Evolutionary conservation across 2,113 vertebrate genomes (phyloP).

Genomic region (Lota lota): DNA sequence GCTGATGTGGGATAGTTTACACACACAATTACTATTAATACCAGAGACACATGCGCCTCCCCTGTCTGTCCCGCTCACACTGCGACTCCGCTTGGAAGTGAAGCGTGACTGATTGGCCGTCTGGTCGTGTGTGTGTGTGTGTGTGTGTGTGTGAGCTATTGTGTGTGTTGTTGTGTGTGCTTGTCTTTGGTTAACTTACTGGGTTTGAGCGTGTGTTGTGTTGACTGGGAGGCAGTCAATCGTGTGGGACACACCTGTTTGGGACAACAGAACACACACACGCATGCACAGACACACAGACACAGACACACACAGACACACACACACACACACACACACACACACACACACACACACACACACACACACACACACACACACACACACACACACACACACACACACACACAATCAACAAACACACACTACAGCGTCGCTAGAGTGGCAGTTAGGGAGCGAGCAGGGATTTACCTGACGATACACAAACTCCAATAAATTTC

Average conservation of each 20-base stretch:
- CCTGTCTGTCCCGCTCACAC: conserved; percentile 57
- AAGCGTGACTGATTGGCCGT: conserved; percentile 73
- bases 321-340: conserved; percentile 25
- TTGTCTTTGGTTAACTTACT: conserved; percentile 9
- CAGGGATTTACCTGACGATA: conserved; percentile 13
- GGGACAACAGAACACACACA: conserved; percentile 32
- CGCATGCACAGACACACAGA: conserved; percentile 26
- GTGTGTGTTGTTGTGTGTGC: conserved; percentile 12
- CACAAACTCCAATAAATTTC: not conserved
- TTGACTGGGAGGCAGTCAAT: conserved; percentile 52
- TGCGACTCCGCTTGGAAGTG: conserved; percentile 57
- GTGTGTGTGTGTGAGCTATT: not conserved
- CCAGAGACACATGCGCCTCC: conserved; percentile 67
- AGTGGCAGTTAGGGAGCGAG: conserved; percentile 43
- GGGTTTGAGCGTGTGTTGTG: too few species aligned
- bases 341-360: conserved; percentile 70
- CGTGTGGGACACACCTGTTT: conserved; percentile 77
- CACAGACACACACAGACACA: conserved; percentile 77
- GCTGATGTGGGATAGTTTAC: conserved; percentile 74
- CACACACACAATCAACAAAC: conserved; percentile 1
- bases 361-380: conserved; percentile 65
- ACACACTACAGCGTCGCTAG: conserved; percentile 39
- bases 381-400: conserved; percentile 26
- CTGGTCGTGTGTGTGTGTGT: conserved; percentile 31
- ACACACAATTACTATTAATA: conserved; percentile 81